These are phyloP conservation scores for Apis mellifera DNA, from an alignment of 1,140 invertebrate species.

Conservation along the genomic window DNA sequence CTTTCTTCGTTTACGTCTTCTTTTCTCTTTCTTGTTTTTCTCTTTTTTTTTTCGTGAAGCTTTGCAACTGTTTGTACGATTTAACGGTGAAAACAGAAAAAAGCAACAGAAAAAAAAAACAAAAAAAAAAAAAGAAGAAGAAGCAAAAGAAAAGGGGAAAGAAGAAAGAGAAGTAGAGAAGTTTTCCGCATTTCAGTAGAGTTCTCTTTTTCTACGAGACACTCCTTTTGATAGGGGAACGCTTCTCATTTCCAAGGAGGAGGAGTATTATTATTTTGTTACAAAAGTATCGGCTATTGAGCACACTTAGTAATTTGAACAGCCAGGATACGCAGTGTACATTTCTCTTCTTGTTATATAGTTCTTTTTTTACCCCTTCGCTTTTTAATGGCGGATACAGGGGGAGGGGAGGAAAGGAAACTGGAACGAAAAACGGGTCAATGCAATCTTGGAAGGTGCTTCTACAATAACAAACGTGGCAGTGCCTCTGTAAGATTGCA, in stretches of 20 bases:
- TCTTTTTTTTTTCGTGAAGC: neutral
- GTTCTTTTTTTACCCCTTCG: neutral
- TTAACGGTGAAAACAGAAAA: constrained; percentile 1
- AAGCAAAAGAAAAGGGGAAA: neutral
- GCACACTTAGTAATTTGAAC: constrained; percentile 22
- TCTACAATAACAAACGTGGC: constrained; percentile 42
- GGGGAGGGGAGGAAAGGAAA: constrained; percentile 13
- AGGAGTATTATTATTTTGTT: constrained; percentile 27
- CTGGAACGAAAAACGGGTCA: constrained; percentile 25
- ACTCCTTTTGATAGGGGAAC: constrained; percentile 13
- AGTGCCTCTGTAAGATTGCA: constrained; percentile 36
- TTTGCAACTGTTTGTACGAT: constrained; percentile 16
- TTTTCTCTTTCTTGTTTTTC: too few species aligned
- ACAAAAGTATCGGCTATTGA: constrained; percentile 35
- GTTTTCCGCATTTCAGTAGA: neutral
- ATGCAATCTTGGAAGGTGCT: constrained; percentile 36
- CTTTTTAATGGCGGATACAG: constrained; percentile 12
- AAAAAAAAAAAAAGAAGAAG: too few species aligned
- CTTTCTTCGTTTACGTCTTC: neutral
- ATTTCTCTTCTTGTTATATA: neutral
- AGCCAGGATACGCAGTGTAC: neutral
- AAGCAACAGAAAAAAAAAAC: too few species aligned
- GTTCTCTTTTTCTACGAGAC: neutral
- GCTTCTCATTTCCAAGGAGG: neutral
- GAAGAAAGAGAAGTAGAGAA: neutral